Evolutionary conservation across 2,113 vertebrate species (phyloP), one percentile per base, ranked within the genome.

Genomic region (Psittacula cyanocephala): DNA sequence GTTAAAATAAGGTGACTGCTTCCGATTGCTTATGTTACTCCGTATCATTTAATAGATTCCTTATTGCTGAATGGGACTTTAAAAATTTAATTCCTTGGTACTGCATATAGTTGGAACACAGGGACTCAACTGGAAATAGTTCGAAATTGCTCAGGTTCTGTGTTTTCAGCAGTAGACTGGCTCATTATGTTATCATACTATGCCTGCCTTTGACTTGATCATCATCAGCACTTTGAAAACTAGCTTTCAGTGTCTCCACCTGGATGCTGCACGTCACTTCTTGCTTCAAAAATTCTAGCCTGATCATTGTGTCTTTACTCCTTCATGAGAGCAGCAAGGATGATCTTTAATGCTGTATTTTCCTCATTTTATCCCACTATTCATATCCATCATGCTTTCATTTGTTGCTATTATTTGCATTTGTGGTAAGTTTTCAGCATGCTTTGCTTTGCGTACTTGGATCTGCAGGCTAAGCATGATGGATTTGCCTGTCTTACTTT

Each of bases 21-120:
- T 91, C 52, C 10, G 1, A 44, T n/a, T 86, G n/a, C 6, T 13
- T 68, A 11, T 0, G 0, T 70, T 67, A 74, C 6, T 46, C 39
- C 1, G 2, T 43, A 35, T 41, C 0, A 57, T 67, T 82, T 41
- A 55, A 70, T 17, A 82, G 49, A 24, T 27, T 78, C 8, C 33
- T 64, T 89, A 72, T 37, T 75, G 35, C 35, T 68, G 29, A 63
- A 15, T 35, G 11, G 2, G 7, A 55, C 22, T 35, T 6, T 52
- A 70, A 63, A 70, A 82, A 77, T 37, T 67, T 13, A 35, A 9
- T 89, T 89, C 35, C 35, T 82, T 59, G 35, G 31, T 55, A 74
- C 49, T 23, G 12, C 37, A 53, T 57, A 20, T 60, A 60, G 20
- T 17, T 78, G 60, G 43, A 92, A 83, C 84, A 70, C 13, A 83